Conservation (phyloP, 2,797 vertebrate species). For the Cyprinella venusta region DNA sequence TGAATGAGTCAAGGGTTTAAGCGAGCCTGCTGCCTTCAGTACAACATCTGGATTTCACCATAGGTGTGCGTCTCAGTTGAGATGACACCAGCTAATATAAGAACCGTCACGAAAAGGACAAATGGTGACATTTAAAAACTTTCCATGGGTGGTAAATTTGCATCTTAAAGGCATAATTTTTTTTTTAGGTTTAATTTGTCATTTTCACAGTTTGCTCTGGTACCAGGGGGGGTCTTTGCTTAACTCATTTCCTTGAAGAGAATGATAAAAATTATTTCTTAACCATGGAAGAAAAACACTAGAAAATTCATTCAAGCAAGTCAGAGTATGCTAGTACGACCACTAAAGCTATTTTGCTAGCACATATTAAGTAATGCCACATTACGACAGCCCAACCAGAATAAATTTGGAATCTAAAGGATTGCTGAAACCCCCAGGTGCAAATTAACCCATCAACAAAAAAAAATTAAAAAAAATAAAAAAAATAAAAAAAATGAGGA, state of each 20-base stretch:
- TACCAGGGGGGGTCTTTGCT: background rate
- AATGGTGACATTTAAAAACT: slow-evolving; percentile 42
- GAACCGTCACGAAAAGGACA: slow-evolving; percentile 38
- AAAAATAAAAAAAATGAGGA: background rate
- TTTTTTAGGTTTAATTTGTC: slow-evolving; percentile 1
- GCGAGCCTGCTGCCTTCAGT: slow-evolving; percentile 17
- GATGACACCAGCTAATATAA: slow-evolving; percentile 44
- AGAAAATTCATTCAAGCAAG: background rate
- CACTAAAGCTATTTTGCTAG: background rate
- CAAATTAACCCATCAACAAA: slow-evolving; percentile 11
- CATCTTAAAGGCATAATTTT: slow-evolving; percentile 6
- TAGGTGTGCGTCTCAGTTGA: slow-evolving; percentile 45
- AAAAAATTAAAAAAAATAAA: too few species aligned
- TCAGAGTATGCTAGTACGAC: background rate
- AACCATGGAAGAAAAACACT: background rate
- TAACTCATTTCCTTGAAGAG: background rate
- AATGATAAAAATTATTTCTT: background rate
- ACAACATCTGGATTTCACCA: slow-evolving; percentile 57
- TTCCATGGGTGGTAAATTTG: slow-evolving; percentile 13
- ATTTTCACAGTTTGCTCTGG: slow-evolving; percentile 10
- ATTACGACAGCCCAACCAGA: background rate
- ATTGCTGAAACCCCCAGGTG: background rate
- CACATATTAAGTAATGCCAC: background rate
- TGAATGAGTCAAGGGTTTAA: slow-evolving; percentile 8
- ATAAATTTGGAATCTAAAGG: background rate